Conservation (phyloP, 2,113 vertebrate species). For the Percopsis transmontana region DNA sequence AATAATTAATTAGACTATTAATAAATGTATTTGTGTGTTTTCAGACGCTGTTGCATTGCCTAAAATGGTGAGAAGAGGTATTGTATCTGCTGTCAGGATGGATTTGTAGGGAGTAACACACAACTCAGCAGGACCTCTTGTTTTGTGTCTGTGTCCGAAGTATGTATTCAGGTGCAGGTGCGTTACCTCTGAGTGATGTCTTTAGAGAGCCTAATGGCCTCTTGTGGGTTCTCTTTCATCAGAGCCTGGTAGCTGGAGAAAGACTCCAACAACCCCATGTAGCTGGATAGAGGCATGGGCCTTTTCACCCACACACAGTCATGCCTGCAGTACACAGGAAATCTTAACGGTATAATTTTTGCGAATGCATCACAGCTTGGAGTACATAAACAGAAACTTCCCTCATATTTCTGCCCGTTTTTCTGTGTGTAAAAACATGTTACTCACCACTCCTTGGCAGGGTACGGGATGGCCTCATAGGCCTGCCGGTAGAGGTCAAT, state of each 20-base stretch:
- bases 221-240: constrained; percentile 64
- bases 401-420: neutral
- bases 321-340: constrained; percentile 35
- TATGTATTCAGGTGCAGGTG: neutral
- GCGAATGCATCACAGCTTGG: too few relatives aligned
- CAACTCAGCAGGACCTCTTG: too few relatives aligned
- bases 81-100: too few relatives aligned
- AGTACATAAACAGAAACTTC: neutral
- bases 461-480: constrained; percentile 73
- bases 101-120: too few relatives aligned
- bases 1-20: too few relatives aligned
- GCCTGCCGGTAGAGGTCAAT: constrained; percentile 66
- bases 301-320: constrained; percentile 53
- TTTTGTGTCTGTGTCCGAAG: too few relatives aligned
- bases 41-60: too few relatives aligned
- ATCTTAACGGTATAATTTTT: neutral
- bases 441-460: constrained; percentile 84
- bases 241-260: constrained; percentile 78
- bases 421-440: neutral
- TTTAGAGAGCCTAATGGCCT: constrained; percentile 71
- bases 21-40: too few relatives aligned
- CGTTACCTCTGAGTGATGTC: constrained; percentile 77
- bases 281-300: constrained; percentile 63
- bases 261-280: constrained; percentile 80
- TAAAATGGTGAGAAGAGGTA: too few relatives aligned